Evolutionary conservation across 2,113 vertebrate species (phyloP), one percentile per base, ranked within the genome.

Genomic region (Vicugna pacos): DNA sequence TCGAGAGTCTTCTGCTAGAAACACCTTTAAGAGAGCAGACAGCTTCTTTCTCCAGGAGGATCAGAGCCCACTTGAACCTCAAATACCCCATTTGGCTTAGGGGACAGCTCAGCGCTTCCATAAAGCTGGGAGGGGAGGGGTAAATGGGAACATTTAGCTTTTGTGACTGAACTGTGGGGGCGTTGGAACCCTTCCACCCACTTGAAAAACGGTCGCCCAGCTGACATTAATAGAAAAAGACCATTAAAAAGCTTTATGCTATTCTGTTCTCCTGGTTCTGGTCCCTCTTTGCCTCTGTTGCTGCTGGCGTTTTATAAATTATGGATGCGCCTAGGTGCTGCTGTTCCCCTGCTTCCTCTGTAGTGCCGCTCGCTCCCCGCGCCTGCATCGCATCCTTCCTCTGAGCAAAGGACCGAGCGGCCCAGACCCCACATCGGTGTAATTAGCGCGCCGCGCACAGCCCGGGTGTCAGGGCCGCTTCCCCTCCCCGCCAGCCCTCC

Each of bases 271-370:
- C 96, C 98, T 97, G 94, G 96, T 99, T 97, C 98, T 94, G 98
- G 98, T 99, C 99, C 98, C 99, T 99, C 98, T 99, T 98, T 98
- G 98, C 99, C 98, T 99, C 98, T 98, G 98, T 99, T 99, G 99
- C 99, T 99, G 97, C 99, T 99, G 99, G 99, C 99, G 94, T 97
- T 98, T 76, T 96, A 99, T 99, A 97, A 99, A 99, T 99, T 99
- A 99, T 99, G 99, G 98, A 99, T 98, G 98, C 65, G 94, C 94
- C 97, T 91, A 92, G 98, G 98, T 98, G 99, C 99, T 98, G 98
- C 98, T 58, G 98, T 93, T 98, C 98, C 97, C 98, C 91, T 3
- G 86, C 93, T 98, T 97, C 98, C 98, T 98, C 94, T 7, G n/a
- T 95, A 97, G 97, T 13, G 65, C 94, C 3, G 96, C 94, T 95